Evolutionary conservation across 2,113 vertebrate species (phyloP).

Genomic region (Phylloscopus whistleri): DNA sequence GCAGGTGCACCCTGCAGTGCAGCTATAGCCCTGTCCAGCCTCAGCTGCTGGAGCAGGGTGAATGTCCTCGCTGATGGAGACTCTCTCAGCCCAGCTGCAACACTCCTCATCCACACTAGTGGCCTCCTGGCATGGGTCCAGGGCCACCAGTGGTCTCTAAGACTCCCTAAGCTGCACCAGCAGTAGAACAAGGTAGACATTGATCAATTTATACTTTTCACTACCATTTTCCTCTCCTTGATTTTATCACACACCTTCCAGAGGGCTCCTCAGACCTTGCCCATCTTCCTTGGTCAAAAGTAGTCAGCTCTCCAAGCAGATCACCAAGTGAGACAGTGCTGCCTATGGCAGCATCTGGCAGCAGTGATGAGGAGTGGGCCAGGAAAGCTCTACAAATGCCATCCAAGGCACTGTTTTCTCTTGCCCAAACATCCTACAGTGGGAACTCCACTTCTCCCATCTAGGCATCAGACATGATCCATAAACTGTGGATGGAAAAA

Average conservation of each 20-base stretch:
- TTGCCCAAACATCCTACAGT: not conserved
- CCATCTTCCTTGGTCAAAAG: not conserved
- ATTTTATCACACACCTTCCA: not conserved
- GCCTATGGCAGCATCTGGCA: not conserved
- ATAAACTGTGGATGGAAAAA: not conserved
- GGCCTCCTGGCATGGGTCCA: not conserved
- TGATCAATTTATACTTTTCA: not conserved
- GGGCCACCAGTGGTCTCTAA: not conserved
- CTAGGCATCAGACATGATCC: not conserved
- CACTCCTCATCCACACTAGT: not conserved
- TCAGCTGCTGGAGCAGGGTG: not conserved
- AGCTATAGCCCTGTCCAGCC: not conserved
- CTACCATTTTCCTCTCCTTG: not conserved
- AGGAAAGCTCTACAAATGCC: not conserved
- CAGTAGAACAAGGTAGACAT: not conserved
- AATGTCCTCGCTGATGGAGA: accelerated
- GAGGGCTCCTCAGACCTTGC: not conserved
- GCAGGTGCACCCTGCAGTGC: not conserved
- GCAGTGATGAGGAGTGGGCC: not conserved
- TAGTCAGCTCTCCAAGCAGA: not conserved
- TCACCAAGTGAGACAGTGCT: not conserved
- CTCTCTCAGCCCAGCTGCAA: not conserved
- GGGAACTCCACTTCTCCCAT: not conserved
- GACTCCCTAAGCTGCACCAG: not conserved
- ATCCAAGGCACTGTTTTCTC: not conserved